Base-by-base conservation (phyloP, 1,140 invertebrate genomes). In the Musca vetustissima region DNA sequence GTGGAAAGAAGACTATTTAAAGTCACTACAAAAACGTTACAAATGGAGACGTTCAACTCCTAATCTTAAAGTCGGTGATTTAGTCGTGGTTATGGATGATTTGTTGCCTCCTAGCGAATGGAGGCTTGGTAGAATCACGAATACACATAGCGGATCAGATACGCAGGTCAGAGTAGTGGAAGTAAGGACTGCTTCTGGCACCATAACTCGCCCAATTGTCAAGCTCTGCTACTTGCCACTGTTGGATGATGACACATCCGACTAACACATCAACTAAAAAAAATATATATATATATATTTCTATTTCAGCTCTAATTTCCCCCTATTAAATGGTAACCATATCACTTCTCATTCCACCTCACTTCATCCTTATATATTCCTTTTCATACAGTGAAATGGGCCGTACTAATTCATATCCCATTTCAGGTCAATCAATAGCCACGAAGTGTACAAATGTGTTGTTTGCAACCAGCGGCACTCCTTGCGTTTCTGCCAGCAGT, bases 1-100 rank as follows among this genome's bases (percentile, higher is more conserved):
- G 9, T 65, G 64, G 36, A 65, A 65, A n/a, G 22, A 65, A 47
- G 64, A 65, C 15, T 65, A 65, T 49, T 22, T 65, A 4, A 24
- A 49, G 15, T 32, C 15, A 2, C 15, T 65, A 21, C 64, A 65
- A 6, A 17, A 49, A 9, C 64, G 64, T 8, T 49, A 65, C 9
- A 52, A 52, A 21, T 52, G 49, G 49, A 52, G 8, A 52, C 17
- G 8, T 19, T 17, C 17, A 17, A 4, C 49, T 17, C n/a, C 49
- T 19, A 52, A 52, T 21, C 4, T 52, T 9, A 52, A 52, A 21
- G 8, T 21, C 14, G 49, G 49, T 17, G 49, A 52, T 19, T 21
- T 52, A 19, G 49, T 52, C 1, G 49, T 52, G 9, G 49, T 52
- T 19, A 52, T 52, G 17, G 14, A 52, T 19, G 49, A 52, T 52